phyloP scores from a whole-genome alignment of 2,888 invertebrate species.

The Rhopalosiphum nymphaeae region DNA sequence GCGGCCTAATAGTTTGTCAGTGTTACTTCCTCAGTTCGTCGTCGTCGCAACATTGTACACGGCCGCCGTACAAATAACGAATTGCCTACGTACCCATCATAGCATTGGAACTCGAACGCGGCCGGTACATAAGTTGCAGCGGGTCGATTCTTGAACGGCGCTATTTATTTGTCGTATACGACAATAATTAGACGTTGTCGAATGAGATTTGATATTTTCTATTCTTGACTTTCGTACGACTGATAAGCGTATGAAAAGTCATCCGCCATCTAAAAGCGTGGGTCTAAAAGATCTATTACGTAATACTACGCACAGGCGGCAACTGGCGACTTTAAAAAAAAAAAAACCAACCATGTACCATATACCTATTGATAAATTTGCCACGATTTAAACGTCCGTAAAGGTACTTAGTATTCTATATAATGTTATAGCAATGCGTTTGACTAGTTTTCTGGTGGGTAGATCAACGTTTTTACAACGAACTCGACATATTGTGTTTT shows the following conservation, averaged over 20 bases:
- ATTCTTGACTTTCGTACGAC: too few relatives aligned
- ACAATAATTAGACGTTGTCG: too few relatives aligned
- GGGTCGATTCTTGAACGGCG: too few relatives aligned
- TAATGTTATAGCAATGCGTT: not conserved
- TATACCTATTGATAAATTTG: not conserved
- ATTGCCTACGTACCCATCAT: not conserved
- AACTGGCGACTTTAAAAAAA: not conserved
- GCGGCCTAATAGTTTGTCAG: slow-evolving; percentile 15
- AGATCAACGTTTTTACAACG: not conserved
- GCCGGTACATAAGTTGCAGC: not conserved
- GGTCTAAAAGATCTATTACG: not conserved
- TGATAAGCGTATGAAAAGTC: too few relatives aligned
- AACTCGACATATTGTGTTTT: not conserved
- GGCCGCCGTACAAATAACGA: not conserved
- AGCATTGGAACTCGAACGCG: not conserved
- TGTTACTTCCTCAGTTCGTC: not conserved
- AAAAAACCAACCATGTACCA: not conserved
- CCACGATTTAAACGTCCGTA: not conserved
- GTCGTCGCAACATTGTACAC: not conserved
- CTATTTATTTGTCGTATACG: too few relatives aligned
- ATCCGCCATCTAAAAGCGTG: too few relatives aligned
- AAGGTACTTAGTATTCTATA: not conserved
- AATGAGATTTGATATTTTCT: too few relatives aligned
- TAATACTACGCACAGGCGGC: not conserved
- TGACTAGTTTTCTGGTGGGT: not conserved